Base-by-base conservation (phyloP, 2,113 vertebrate species). In the Muscicapa adusta region DNA sequence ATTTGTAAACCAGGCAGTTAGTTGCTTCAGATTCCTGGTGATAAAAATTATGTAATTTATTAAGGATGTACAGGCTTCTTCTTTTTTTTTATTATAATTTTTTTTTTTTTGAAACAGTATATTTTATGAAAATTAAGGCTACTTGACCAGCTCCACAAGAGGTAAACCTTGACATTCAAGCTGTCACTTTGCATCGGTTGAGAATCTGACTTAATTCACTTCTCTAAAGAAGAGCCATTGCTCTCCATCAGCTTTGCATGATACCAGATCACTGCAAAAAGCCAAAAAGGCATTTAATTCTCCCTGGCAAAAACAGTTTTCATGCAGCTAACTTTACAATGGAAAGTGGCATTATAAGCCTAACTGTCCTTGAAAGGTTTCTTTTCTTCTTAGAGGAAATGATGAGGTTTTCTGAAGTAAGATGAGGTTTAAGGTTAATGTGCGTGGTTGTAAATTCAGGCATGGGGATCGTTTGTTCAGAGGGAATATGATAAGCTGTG, bases 341-440 rank as follows among this genome's bases (percentile, higher is more conserved):
- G 12, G 36, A 80, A 91, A 89, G 10, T 40, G n/a, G 33, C n/a
- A 66, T 57, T 72, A 40, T 36, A 78, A 85, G 31, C 13, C 51
- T 14, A 74, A 74, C 8, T 25, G 20, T 89, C 54, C 78, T 93
- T 89, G 60, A 89, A 80, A 87, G 23, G 60, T 68, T 92, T 83
- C 19, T 45, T 14, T 73, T 45, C 28, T 48, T 88, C 76, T 68
- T 61, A 73, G 36, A 65, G 31, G 67, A 90, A 88, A 90, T 73
- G 7, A 83, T 57, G 86, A 83, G 50, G 71, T 85, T 90, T 57
- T 93, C 45, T 38, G 25, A 85, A 40, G 66, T 83, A 90, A 94
- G 68, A 56, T 40, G 54, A 94, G 23, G 85, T 90, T 63, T 82
- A 82, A 91, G 47, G 75, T 56, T 95, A 94, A 88, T 96, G 88